Percentiles rank a stretch among this genome's conserved stretches.
Evolutionary conservation across 2,113 vertebrate genomes (phyloP).

Genomic region (Budorcas taxicolor): DNA sequence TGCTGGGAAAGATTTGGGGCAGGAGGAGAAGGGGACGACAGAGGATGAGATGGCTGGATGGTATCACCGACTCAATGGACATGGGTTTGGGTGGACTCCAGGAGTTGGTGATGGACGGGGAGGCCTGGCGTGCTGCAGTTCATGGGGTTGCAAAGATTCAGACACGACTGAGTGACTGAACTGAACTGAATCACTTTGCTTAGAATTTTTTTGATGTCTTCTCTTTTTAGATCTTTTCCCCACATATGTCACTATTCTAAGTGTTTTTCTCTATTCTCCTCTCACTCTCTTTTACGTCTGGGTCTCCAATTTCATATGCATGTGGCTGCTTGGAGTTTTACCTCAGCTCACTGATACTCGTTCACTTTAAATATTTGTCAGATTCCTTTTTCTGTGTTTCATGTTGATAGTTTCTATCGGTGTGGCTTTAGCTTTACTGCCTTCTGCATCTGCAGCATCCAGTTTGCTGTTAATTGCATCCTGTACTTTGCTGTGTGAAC

Average conservation of each 20-base stretch:
- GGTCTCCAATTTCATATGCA: not conserved
- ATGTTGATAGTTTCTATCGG: not conserved
- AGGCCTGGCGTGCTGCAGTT: accelerated
- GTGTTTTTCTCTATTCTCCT: not conserved
- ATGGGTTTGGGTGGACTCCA: not conserved
- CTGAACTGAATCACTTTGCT: not conserved
- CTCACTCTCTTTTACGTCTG: not conserved
- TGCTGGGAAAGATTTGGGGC: not conserved
- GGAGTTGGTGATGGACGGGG: not conserved
- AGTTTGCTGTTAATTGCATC: not conserved
- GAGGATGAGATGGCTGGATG: not conserved
- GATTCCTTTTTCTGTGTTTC: not conserved
- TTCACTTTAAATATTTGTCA: not conserved
- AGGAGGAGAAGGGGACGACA: not conserved
- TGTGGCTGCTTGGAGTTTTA: not conserved
- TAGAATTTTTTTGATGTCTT: not conserved
- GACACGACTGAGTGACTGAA: not conserved
- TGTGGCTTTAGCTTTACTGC: not conserved
- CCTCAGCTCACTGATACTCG: not conserved
- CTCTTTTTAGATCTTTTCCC: not conserved
- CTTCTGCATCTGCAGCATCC: not conserved
- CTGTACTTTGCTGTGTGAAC: not conserved
- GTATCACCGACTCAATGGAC: not conserved
- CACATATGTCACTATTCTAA: not conserved
- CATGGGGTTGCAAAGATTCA: not conserved